A percentile compares a stretch with the other conserved stretches of the same genome.
Evolutionary conservation across 2,113 vertebrate genomes (phyloP).

Genomic region (Tretioscincus oriximinensis): DNA sequence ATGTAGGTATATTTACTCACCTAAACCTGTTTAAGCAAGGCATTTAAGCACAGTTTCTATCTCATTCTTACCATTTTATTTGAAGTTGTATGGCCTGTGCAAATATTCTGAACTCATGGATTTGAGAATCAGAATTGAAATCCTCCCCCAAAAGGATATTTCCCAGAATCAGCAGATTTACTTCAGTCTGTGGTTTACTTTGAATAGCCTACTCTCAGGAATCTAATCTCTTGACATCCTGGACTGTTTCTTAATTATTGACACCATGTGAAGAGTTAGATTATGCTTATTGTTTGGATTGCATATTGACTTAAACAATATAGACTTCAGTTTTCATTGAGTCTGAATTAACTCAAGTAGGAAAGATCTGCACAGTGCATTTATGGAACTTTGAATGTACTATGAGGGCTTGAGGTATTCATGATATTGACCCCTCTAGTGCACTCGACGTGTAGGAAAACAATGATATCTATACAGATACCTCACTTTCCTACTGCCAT

Average conservation of each 20-base stretch:
- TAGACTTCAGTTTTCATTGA: no score
- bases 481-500: no score
- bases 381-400: no score
- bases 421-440: no score
- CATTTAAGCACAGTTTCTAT: slow-evolving; percentile 5
- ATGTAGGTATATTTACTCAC: background rate
- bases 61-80: background rate
- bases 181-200: background rate
- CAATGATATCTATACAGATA: no score
- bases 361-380: no score
- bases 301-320: background rate
- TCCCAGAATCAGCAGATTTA: background rate
- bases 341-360: no score
- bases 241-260: background rate
- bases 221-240: background rate
- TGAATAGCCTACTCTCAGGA: background rate
- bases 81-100: background rate
- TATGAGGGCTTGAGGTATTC: no score
- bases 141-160: background rate
- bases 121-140: slow-evolving; percentile 10
- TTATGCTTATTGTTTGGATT: background rate
- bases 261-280: background rate
- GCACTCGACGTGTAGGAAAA: no score
- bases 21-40: background rate
- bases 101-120: background rate